These are phyloP conservation scores for Rhagonycha lutea DNA, from an alignment of 2,888 invertebrate species.

Conservation along the genomic window DNA sequence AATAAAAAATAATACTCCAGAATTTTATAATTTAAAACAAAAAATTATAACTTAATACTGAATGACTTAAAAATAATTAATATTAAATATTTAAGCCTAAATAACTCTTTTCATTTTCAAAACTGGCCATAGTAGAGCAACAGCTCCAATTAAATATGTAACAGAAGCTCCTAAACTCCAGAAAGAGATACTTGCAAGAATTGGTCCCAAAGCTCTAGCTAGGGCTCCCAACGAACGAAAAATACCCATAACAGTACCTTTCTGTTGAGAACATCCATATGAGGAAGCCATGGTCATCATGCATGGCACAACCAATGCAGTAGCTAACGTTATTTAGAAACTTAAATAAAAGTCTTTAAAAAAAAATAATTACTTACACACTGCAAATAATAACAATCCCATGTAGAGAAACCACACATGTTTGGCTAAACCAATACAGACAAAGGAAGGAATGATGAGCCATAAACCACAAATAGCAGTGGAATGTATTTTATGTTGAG, in stretches of 20 bases:
- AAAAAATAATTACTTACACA: constrained; percentile 69
- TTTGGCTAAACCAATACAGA: constrained; percentile 79
- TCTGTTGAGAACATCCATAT: constrained; percentile 78
- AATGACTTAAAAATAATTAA: not conserved
- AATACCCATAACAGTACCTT: constrained; percentile 91
- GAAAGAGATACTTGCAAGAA: constrained; percentile 85
- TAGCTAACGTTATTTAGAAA: constrained; percentile 60
- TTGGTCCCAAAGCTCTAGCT: constrained; percentile 89
- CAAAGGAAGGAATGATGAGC: constrained; percentile 84
- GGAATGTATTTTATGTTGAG: constrained; percentile 70
- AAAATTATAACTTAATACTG: constrained; percentile 1
- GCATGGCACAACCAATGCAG: constrained; percentile 93
- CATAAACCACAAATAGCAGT: constrained; percentile 78
- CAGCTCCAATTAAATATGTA: constrained; percentile 82
- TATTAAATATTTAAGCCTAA: not conserved
- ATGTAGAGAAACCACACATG: constrained; percentile 68
- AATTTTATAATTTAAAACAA: constrained; percentile 4
- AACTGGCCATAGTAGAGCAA: constrained; percentile 77
- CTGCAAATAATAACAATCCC: constrained; percentile 85
- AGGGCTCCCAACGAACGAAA: constrained; percentile 93
- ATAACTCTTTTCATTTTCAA: constrained; percentile 59
- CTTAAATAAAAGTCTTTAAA: not conserved
- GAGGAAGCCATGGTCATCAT: constrained; percentile 91
- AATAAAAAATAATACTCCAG: not conserved
- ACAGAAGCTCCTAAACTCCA: constrained; percentile 86